Conservation (phyloP, 2,113 vertebrate species). For the Silurus asotus region DNA sequence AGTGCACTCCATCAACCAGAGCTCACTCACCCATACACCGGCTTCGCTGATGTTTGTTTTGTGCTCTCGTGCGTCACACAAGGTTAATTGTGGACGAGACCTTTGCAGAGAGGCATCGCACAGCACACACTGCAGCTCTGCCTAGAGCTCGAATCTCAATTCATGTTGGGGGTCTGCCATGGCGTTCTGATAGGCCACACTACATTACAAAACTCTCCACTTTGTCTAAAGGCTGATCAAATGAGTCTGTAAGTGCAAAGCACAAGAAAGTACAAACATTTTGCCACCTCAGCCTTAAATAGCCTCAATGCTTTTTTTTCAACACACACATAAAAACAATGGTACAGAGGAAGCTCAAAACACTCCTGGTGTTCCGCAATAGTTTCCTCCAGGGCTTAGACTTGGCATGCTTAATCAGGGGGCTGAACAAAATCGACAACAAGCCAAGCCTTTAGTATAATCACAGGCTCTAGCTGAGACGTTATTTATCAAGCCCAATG, state of each 20-base stretch:
- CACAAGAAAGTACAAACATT: neutral
- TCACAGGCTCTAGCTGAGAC: neutral
- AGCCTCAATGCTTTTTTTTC: neutral
- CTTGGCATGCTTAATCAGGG: constrained; percentile 29
- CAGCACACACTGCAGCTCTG: constrained; percentile 33
- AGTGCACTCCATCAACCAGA: neutral
- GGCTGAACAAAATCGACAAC: constrained; percentile 45
- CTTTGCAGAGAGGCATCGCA: constrained; percentile 61
- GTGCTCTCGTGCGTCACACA: constrained; percentile 55
- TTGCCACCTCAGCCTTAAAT: too few species aligned
- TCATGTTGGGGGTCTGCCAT: constrained; percentile 6
- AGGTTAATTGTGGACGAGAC: constrained; percentile 72
- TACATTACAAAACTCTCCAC: neutral
- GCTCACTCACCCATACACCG: constrained; percentile 15
- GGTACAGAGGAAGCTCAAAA: neutral
- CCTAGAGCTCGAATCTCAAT: constrained; percentile 11
- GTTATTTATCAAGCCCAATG: constrained; percentile 37
- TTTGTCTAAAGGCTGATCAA: neutral
- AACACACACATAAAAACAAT: neutral
- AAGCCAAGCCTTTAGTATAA: constrained; percentile 41
- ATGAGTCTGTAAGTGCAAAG: neutral
- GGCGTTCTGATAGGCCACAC: neutral
- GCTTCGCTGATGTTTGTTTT: constrained; percentile 59
- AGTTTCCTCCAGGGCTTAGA: constrained; percentile 10
- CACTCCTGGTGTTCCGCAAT: neutral